These are phyloP conservation scores for Noctua fimbriata DNA, from an alignment of 2,888 invertebrate genomes.

Conservation along the genomic window DNA sequence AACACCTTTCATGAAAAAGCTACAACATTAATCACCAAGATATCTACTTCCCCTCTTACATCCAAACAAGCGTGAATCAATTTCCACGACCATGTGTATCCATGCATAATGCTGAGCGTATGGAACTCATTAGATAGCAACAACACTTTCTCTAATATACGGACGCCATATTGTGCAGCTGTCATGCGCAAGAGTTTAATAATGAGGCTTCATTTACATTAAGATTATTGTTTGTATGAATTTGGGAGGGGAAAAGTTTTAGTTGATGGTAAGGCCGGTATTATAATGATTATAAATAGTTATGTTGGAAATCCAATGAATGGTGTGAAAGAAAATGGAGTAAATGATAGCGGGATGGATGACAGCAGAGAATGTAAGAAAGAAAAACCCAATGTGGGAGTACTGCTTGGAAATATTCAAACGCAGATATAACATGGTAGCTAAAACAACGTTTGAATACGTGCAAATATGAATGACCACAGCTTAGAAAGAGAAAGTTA, in stretches of 20 bases:
- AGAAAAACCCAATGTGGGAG: neutral
- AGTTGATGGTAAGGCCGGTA: neutral
- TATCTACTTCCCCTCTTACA: constrained; percentile 44
- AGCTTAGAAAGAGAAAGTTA: neutral
- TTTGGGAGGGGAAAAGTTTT: constrained; percentile 22
- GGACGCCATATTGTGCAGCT: constrained; percentile 51
- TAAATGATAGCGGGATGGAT: neutral
- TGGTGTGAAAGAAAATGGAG: neutral
- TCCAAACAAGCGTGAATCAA: constrained; percentile 40
- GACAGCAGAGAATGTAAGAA: neutral
- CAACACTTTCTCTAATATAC: constrained; percentile 56
- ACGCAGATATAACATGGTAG: neutral
- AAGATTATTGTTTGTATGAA: constrained; percentile 12
- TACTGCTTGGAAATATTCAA: neutral
- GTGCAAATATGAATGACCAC: neutral
- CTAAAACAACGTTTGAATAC: neutral
- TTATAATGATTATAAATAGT: neutral
- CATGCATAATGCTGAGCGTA: constrained; percentile 47
- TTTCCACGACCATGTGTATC: constrained; percentile 52
- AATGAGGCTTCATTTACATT: constrained; percentile 52
- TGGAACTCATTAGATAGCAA: constrained; percentile 49
- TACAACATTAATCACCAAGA: neutral
- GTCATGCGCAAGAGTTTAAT: constrained; percentile 50
- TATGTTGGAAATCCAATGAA: neutral
- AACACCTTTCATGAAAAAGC: neutral